A percentile compares a stretch with the other conserved stretches of the same genome.
These are phyloP conservation scores for Marcusenius ussheri DNA, from an alignment of 2,113 vertebrate species.

Conservation along the genomic window DNA sequence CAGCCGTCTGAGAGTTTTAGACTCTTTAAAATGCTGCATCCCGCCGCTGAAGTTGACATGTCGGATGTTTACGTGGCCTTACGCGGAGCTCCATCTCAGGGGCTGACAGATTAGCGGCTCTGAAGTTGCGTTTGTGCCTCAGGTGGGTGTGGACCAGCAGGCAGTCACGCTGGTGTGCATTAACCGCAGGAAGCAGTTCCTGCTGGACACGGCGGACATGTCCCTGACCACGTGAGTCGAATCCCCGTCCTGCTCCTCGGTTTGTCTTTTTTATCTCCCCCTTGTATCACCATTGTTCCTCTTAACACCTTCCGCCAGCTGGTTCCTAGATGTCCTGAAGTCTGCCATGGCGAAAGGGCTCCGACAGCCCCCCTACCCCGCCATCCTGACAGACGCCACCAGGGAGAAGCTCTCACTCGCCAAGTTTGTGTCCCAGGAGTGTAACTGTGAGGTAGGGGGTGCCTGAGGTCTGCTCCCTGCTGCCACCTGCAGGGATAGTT, in stretches of 20 bases:
- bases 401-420: conserved; percentile 91
- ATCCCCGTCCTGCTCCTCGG: not conserved
- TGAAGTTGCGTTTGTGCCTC: not conserved
- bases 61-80: not conserved
- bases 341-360: conserved; percentile 88
- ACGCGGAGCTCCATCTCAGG: not conserved
- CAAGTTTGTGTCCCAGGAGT: conserved; percentile 91
- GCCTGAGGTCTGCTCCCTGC: not conserved
- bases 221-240: conserved; percentile 78
- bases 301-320: conserved; percentile 52
- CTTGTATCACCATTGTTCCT: not conserved
- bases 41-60: not conserved
- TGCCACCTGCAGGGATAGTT: not conserved
- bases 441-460: conserved; percentile 73
- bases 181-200: conserved; percentile 86
- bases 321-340: conserved; percentile 78
- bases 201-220: conserved; percentile 80
- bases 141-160: conserved; percentile 94
- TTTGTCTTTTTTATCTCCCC: not conserved
- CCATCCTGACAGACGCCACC: conserved; percentile 86
- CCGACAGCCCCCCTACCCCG: conserved; percentile 82
- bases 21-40: not conserved
- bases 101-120: not conserved
- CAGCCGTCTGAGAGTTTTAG: not conserved
- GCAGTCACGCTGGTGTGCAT: conserved; percentile 83